Conservation (phyloP, 2,888 invertebrate genomes). For the Mythimna impura region DNA sequence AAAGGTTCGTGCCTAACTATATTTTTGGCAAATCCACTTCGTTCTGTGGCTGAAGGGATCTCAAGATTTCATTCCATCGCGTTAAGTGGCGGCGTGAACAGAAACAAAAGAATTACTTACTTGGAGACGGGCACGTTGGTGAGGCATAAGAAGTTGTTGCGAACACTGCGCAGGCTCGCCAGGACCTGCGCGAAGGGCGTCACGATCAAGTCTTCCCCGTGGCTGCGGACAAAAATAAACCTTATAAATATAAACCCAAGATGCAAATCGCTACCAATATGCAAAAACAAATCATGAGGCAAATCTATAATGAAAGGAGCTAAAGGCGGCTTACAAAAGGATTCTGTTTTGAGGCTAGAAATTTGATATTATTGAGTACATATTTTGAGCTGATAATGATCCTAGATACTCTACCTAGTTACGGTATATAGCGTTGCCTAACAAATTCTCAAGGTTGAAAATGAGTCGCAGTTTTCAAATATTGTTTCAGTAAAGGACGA, state of each 20-base stretch:
- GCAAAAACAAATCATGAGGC: conserved; percentile 50
- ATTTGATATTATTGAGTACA: conserved; percentile 45
- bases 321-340: conserved; percentile 43
- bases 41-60: conserved; percentile 4
- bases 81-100: conserved; percentile 56
- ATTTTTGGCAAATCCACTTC: conserved; percentile 26
- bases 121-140: conserved; percentile 97
- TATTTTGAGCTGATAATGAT: conserved; percentile 28
- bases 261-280: conserved; percentile 35
- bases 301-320: conserved; percentile 58
- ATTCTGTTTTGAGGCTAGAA: conserved; percentile 43
- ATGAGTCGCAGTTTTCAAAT: conserved; percentile 25
- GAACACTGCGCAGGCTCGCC: conserved; percentile 99
- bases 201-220: conserved; percentile 99
- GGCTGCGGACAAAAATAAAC: conserved; percentile 90
- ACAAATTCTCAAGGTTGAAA: conserved; percentile 26
- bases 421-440: conserved; percentile 10
- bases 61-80: conserved; percentile 26
- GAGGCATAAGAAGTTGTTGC: conserved; percentile 99
- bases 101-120: conserved; percentile 91
- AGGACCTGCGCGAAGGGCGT: conserved; percentile 99
- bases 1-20: neutral
- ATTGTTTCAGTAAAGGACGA: conserved; percentile 33
- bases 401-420: conserved; percentile 4
- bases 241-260: conserved; percentile 49